Evolutionary conservation across 2,888 invertebrate genomes (phyloP), one percentile per base, ranked within the genome.

Genomic region (Apodemia zela): DNA sequence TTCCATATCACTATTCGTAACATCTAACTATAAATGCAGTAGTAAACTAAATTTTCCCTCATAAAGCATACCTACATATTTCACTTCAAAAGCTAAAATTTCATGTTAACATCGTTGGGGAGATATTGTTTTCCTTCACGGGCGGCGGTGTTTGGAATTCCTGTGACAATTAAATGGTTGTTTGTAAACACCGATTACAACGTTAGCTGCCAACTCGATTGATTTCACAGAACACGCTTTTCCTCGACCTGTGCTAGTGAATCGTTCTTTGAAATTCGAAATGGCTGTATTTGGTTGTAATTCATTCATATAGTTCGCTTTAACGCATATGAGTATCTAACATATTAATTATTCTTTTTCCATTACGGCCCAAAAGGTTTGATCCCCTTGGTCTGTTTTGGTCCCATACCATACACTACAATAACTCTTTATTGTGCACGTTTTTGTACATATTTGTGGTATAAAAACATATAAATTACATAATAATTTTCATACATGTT

Each of bases 131-230:
- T 86, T 82, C 82, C 78, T 82, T 82, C 76, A 76, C 79, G 74
- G 75, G 18, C 73, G 77, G 65, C 78, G 70, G 69, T 87, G 87
- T 85, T 88, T 86, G 79, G 78, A 83, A 89, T 87, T 87, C 85
- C 77, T 80, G 73, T 75, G 81, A 84, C 84, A 87, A 86, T 87
- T 88, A 86, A 84, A 83, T 75, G 79, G 74, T 76, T 87, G 84
- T 88, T 89, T 87, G 83, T 87, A 87, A 84, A 87, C 83, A 87
- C 69, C 70, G 69, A 71, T 76, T 82, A 82, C 81, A 83, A 75
- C 72, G 75, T 62, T 59, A 58, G 29, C 54, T 54, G 54, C 54
- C 54, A 62, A 33, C 62, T 17, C 58, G 42, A 79, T 75, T 81
- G 77, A 82, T 84, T 89, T 80, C 86, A 80, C 73, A 75, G 82